Percentiles rank a stretch among this genome's conserved stretches.
phyloP scores from a whole-genome alignment of 2,113 vertebrate genomes.

The Oxyura jamaicensis region DNA sequence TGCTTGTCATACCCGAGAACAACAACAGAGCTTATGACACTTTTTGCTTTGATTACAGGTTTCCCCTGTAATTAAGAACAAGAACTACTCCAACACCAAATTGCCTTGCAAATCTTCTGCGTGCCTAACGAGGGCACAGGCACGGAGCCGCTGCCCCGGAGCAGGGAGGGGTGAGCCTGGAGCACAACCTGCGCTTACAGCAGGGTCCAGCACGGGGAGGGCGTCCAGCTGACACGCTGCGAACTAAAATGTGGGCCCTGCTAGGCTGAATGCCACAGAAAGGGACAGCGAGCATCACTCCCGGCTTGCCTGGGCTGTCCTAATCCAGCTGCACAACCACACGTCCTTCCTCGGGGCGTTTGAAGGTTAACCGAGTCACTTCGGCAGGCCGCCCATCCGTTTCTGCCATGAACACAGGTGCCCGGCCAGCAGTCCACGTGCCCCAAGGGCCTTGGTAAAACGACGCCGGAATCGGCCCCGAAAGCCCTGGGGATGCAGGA shows the following conservation, averaged over 20 bases:
- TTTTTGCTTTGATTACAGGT: neutral
- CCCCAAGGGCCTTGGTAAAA: neutral
- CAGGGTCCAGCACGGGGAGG: neutral
- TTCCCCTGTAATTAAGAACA: slow-evolving; percentile 4
- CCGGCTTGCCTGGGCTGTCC: neutral
- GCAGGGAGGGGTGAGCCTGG: neutral
- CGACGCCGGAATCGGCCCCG: neutral
- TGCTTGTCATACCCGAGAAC: neutral
- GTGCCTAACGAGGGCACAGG: neutral
- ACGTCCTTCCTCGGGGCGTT: neutral
- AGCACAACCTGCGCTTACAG: neutral
- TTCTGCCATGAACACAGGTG: neutral
- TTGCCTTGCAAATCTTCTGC: neutral
- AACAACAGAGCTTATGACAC: neutral
- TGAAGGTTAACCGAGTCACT: too few relatives aligned
- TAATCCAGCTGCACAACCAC: neutral
- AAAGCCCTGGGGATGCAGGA: neutral
- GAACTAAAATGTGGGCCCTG: neutral
- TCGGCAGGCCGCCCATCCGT: neutral
- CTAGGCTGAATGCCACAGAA: neutral
- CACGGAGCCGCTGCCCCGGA: neutral
- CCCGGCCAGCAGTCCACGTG: neutral
- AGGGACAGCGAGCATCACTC: fast-evolving
- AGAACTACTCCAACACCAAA: neutral
- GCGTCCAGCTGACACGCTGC: neutral